These are phyloP conservation scores for Scophthalmus maximus DNA, from an alignment of 2,113 vertebrate genomes.

Conservation along the genomic window DNA sequence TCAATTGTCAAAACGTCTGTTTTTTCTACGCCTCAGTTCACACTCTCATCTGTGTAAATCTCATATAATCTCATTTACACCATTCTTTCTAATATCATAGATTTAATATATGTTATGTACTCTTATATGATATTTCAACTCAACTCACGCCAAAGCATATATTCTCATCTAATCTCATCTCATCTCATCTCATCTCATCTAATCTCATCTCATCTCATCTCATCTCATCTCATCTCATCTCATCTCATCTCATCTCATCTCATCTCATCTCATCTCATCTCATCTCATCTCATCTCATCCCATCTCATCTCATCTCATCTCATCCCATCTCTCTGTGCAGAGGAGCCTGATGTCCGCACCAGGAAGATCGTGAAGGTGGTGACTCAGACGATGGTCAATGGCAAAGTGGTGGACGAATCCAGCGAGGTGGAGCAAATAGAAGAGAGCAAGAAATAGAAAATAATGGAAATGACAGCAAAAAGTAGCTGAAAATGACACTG, in stretches of 20 bases:
- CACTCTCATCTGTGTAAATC: slow-evolving; percentile 6
- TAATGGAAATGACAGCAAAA: neutral
- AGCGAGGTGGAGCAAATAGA: slow-evolving; percentile 86
- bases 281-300: neutral
- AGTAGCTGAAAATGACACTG: neutral
- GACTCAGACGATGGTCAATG: slow-evolving; percentile 86
- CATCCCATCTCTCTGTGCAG: slow-evolving; percentile 51
- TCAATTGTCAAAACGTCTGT: too few relatives aligned
- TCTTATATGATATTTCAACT: neutral
- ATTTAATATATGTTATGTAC: neutral
- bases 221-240: neutral
- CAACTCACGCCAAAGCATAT: neutral
- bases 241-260: too few relatives aligned
- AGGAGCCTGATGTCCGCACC: slow-evolving; percentile 83
- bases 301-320: neutral
- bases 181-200: neutral
- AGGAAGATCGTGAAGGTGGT: slow-evolving; percentile 87
- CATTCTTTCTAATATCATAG: neutral
- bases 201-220: neutral
- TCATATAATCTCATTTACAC: neutral
- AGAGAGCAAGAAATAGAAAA: slow-evolving; percentile 78
- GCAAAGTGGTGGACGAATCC: slow-evolving; percentile 85
- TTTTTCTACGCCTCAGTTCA: too few relatives aligned
- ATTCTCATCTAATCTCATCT: too few relatives aligned
- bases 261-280: too few relatives aligned